Evolutionary conservation across 2,888 invertebrate genomes (phyloP).

Genomic region (Stegophylla sp.): DNA sequence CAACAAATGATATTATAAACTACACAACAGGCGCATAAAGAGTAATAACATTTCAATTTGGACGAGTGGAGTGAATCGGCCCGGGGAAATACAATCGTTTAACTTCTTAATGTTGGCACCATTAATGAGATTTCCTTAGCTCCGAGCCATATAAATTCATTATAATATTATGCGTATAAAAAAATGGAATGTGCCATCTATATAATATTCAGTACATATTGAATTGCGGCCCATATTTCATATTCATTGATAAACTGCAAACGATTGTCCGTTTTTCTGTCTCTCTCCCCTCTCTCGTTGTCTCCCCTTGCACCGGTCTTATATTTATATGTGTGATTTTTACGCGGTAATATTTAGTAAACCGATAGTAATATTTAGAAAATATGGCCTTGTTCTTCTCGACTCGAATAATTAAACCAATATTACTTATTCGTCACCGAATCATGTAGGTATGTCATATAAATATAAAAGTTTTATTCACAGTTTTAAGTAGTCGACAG

Average conservation of each 20-base stretch:
- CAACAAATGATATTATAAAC: constrained; percentile 6
- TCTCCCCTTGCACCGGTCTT: too few relatives aligned
- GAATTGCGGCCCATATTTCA: neutral
- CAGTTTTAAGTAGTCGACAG: too few relatives aligned
- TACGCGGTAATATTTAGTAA: too few relatives aligned
- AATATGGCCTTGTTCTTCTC: too few relatives aligned
- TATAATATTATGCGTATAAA: neutral
- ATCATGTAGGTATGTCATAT: too few relatives aligned
- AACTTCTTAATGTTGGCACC: constrained; percentile 40
- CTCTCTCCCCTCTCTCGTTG: too few relatives aligned
- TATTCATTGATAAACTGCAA: neutral
- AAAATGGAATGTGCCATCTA: constrained; percentile 30
- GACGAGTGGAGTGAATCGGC: constrained; percentile 25
- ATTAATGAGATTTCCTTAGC: constrained; percentile 49
- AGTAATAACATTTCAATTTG: constrained; percentile 55
- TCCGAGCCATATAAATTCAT: neutral
- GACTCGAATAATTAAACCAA: too few relatives aligned
- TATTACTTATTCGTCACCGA: too few relatives aligned
- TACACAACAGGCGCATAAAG: constrained; percentile 26
- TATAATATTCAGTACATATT: too few relatives aligned
- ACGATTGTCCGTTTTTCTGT: neutral
- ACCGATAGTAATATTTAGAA: too few relatives aligned
- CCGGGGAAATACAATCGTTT: constrained; percentile 45
- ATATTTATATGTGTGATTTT: too few relatives aligned
- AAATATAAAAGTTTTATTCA: too few relatives aligned